Base-by-base conservation (phyloP, 2,797 vertebrate species). In the Dipus sagitta region DNA sequence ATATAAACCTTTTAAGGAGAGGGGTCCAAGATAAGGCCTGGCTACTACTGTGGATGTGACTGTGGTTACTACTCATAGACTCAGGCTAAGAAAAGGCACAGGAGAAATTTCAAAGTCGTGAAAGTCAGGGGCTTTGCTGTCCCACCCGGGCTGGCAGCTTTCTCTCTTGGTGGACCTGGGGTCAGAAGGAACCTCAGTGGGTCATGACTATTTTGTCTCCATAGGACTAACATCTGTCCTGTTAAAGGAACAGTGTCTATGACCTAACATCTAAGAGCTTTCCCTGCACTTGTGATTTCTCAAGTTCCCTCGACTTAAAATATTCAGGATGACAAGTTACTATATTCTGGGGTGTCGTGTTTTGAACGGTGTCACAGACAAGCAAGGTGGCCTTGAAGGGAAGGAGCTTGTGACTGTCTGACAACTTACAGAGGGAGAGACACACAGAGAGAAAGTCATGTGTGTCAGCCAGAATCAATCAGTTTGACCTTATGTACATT, bases 251-350 rank as follows among this genome's bases (percentile, higher is more conserved):
- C 62, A 64, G 62, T 21, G 62, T 64, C 62, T 70, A 76, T 21
- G 6, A 62, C 28, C 26, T 7, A 76, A 8, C 2, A 26, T 14
- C 67, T 11, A 14, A 65, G 26, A 60, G 30, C 21, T 26, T 20
- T 32, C 32, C 20, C 26, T 92, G 32, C 3, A 68, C 2, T 17
- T 68, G 23, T 14, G 26, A 60, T 42, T 81, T 82, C 47, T 81
- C 77, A 92, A 11, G 42, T 88, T 88, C 11, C 32, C 28, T 75
- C 20, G 42, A 62, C 11, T 42, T 81, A 88, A 75, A 88, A 92
- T 75, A 82, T 32, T 58, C 42, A 71, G 15, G n/a, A 47, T 78
- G 21, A 1, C 17, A 87, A 26, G 26, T 34, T 92, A 60, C 32
- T 30, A 21, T 42, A 65, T 80, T 67, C 74, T 32, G 7, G 15